Evolutionary conservation across 1,140 invertebrate species (phyloP).

Genomic region (Monomorium pharaonis): DNA sequence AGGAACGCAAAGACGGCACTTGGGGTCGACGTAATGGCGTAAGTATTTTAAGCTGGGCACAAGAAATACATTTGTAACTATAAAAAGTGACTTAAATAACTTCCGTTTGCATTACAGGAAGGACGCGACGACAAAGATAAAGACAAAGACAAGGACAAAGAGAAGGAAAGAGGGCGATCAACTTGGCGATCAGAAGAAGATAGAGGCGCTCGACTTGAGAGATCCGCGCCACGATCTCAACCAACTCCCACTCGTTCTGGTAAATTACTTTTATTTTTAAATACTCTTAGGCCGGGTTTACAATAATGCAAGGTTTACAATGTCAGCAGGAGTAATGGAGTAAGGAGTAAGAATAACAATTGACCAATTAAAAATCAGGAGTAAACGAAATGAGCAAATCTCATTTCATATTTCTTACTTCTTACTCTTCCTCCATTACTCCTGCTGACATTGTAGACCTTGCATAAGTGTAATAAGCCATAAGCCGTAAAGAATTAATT

Average conservation of each 20-base stretch:
- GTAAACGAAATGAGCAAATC: no score
- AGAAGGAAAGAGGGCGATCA: constrained; percentile 69
- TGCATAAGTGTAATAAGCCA: no score
- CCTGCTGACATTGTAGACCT: no score
- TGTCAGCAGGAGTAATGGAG: no score
- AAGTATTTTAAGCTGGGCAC: constrained; percentile 54
- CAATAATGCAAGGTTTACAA: no score
- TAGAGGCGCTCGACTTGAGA: constrained; percentile 61
- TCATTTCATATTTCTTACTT: no score
- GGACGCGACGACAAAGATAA: constrained; percentile 72
- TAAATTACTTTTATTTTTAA: constrained; percentile 55
- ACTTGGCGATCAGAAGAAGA: constrained; percentile 72
- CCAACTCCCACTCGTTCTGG: constrained; percentile 72
- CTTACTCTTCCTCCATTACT: no score
- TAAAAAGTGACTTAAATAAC: constrained; percentile 4
- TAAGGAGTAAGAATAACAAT: no score
- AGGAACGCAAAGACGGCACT: constrained; percentile 73
- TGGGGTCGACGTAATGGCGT: constrained; percentile 81
- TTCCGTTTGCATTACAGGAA: constrained; percentile 72
- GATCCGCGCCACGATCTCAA: constrained; percentile 64
- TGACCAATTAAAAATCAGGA: no score
- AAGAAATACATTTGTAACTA: neutral
- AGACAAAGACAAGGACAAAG: constrained; percentile 29
- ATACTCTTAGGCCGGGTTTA: no score
- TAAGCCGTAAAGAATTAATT: no score